Evolutionary conservation across 2,797 vertebrate genomes (phyloP).

Genomic region (Micrastur ruficollis): DNA sequence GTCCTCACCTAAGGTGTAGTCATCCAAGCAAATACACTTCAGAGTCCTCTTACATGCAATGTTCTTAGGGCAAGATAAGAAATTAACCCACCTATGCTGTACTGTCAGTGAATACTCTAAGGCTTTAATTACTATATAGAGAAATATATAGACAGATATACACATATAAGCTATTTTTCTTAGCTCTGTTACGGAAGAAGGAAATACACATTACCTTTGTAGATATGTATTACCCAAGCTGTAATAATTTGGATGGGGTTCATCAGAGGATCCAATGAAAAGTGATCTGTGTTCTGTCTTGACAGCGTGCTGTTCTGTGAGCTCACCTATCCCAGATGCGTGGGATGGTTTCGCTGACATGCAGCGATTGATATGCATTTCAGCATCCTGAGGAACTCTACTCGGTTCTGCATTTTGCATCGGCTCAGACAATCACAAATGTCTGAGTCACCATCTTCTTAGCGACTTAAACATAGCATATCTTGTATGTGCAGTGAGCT

Average conservation of each 20-base stretch:
- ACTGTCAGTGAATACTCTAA: background rate
- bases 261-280: background rate
- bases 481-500: background rate
- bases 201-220: background rate
- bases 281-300: background rate
- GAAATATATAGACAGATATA: background rate
- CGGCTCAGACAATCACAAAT: background rate
- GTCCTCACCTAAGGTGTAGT: background rate
- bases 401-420: background rate
- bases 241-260: background rate
- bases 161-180: background rate
- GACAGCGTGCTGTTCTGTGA: background rate
- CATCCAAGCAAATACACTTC: background rate
- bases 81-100: background rate
- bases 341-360: accelerated
- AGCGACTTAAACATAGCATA: accelerated
- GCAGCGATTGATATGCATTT: background rate
- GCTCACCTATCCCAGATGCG: background rate
- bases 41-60: background rate
- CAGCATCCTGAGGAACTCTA: background rate
- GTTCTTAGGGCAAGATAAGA: background rate
- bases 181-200: background rate
- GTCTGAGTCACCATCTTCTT: background rate
- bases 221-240: background rate
- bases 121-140: background rate